Conservation (phyloP, 2,113 vertebrate species). For the Sturnus vulgaris region DNA sequence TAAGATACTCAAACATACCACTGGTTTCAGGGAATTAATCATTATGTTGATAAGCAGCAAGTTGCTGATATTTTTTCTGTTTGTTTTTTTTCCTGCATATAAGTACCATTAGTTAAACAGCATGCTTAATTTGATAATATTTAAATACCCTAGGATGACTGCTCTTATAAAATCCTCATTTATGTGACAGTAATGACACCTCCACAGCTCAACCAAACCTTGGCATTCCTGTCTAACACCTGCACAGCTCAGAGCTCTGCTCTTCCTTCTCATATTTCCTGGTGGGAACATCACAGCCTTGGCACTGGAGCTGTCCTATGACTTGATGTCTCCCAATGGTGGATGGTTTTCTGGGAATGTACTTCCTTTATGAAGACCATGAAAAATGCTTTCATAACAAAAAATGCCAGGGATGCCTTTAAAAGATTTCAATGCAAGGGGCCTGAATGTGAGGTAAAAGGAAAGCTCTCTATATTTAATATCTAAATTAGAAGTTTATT, state of each 20-base stretch:
- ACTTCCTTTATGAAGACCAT: not conserved
- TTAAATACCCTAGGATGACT: not conserved
- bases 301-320: not conserved
- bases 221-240: not conserved
- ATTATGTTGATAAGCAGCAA: not conserved
- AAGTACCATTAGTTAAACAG: not conserved
- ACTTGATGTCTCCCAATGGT: not conserved
- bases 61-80: not conserved
- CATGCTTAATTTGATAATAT: not conserved
- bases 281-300: not conserved
- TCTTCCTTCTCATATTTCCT: not conserved
- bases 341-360: not conserved
- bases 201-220: not conserved
- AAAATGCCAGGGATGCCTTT: not conserved
- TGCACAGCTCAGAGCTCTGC: not conserved
- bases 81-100: not conserved
- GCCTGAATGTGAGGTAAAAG: not conserved
- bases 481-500: constrained; percentile 23
- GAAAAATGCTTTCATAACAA: not conserved
- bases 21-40: not conserved
- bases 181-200: not conserved
- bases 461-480: constrained; percentile 11
- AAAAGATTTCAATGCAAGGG: not conserved
- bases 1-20: not conserved
- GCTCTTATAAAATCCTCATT: not conserved